phyloP scores from a whole-genome alignment of 2,888 invertebrate genomes.

The Coenonympha glycerion region DNA sequence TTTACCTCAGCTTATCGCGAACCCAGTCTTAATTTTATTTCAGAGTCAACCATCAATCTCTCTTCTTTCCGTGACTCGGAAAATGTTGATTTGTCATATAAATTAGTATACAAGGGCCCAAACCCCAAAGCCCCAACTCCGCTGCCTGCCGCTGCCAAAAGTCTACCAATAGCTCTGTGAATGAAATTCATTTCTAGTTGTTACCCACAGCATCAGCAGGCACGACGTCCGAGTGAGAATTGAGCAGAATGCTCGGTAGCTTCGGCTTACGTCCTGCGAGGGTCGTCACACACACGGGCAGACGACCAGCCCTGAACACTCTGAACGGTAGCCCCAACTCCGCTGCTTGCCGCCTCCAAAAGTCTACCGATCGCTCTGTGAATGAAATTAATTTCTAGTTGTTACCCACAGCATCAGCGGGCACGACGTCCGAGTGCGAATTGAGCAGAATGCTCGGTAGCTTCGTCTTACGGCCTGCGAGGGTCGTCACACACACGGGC shows the following conservation, averaged over 20 bases:
- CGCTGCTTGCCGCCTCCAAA: constrained; percentile 81
- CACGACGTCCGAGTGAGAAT: constrained; percentile 97
- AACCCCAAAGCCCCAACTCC: no score
- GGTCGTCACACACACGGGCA: constrained; percentile 76
- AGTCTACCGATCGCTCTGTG: constrained; percentile 81
- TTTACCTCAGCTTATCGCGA: no score
- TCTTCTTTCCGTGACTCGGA: no score
- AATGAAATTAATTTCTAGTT: constrained; percentile 22
- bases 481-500: constrained; percentile 77
- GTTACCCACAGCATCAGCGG: constrained; percentile 77
- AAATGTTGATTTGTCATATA: no score
- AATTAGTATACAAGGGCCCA: no score
- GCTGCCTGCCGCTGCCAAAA: no score
- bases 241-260: constrained; percentile 85
- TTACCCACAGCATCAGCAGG: constrained; percentile 84
- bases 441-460: constrained; percentile 88
- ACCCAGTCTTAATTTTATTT: no score
- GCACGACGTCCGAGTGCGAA: constrained; percentile 97
- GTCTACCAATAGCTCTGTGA: no score
- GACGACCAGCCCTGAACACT: constrained; percentile 65
- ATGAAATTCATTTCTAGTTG: no score
- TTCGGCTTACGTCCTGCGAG: constrained; percentile 83
- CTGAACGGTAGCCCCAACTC: constrained; percentile 79
- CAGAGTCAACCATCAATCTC: no score
- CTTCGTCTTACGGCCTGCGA: constrained; percentile 82